phyloP scores from a whole-genome alignment of 2,888 invertebrate species.

The Gnatocerus cornutus region DNA sequence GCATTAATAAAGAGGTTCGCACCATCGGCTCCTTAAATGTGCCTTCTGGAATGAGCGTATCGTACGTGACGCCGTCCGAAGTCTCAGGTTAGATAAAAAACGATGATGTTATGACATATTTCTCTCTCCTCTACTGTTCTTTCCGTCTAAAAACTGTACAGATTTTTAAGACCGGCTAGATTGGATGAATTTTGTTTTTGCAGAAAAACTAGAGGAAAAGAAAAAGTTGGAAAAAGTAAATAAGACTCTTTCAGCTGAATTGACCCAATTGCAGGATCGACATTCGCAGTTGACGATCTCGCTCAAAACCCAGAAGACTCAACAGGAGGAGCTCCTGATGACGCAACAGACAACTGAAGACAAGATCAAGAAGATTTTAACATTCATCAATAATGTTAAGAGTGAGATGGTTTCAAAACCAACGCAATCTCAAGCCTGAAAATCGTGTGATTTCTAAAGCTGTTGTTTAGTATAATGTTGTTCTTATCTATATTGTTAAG shows the following conservation, averaged over 20 bases:
- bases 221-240: conserved; percentile 67
- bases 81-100: conserved; percentile 64
- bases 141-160: conserved; percentile 20
- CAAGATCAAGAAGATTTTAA: conserved; percentile 67
- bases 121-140: conserved; percentile 32
- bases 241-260: conserved; percentile 66
- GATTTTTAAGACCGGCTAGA: conserved; percentile 32
- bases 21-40: conserved; percentile 64
- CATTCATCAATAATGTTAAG: conserved; percentile 65
- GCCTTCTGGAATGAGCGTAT: conserved; percentile 67
- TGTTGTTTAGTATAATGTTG: conserved; percentile 20
- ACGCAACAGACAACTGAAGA: conserved; percentile 66
- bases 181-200: conserved; percentile 55
- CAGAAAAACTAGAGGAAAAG: conserved; percentile 70
- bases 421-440: conserved; percentile 31
- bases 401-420: conserved; percentile 47
- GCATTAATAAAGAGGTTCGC: conserved; percentile 66
- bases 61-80: conserved; percentile 63
- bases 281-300: conserved; percentile 70
- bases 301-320: conserved; percentile 66
- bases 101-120: conserved; percentile 16
- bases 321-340: conserved; percentile 65
- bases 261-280: conserved; percentile 68
- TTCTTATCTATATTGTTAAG: conserved; percentile 42
- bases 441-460: conserved; percentile 10